phyloP scores from a whole-genome alignment of 2,797 vertebrate genomes.

The Spatula clypeata region DNA sequence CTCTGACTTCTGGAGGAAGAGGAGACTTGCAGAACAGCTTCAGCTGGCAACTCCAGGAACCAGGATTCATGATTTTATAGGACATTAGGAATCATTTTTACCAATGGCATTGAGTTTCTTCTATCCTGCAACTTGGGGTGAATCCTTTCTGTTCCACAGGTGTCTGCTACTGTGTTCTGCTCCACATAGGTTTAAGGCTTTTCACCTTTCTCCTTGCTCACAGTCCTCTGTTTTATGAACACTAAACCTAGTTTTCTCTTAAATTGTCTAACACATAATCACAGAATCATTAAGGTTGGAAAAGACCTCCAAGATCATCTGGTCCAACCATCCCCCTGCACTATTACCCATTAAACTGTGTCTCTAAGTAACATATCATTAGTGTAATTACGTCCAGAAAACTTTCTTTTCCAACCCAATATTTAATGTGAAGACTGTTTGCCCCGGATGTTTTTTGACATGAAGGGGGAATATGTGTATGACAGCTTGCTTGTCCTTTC shows the following conservation, averaged over 20 bases:
- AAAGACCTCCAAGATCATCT: too few relatives aligned
- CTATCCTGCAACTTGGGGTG: background rate
- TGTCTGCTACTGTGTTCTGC: background rate
- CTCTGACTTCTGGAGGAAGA: background rate
- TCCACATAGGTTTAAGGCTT: background rate
- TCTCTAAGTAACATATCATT: background rate
- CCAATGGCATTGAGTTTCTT: background rate
- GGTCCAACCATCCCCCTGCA: too few relatives aligned
- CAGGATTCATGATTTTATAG: background rate
- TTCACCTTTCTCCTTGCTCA: background rate
- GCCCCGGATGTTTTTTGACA: background rate
- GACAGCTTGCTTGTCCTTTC: background rate
- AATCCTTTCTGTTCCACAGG: background rate
- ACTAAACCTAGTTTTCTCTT: background rate
- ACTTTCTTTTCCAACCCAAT: background rate
- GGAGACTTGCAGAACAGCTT: background rate
- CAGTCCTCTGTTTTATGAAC: background rate
- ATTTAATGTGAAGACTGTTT: slow-evolving; percentile 12
- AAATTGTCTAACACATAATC: background rate
- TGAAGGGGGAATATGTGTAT: background rate
- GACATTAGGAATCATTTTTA: background rate
- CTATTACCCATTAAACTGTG: too few relatives aligned
- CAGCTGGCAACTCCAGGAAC: background rate
- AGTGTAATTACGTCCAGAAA: background rate
- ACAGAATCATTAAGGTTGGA: too few relatives aligned